Evolutionary conservation across 2,797 vertebrate species (phyloP), one percentile per base, ranked within the genome.

Genomic region (Enteromius paludinosus): DNA sequence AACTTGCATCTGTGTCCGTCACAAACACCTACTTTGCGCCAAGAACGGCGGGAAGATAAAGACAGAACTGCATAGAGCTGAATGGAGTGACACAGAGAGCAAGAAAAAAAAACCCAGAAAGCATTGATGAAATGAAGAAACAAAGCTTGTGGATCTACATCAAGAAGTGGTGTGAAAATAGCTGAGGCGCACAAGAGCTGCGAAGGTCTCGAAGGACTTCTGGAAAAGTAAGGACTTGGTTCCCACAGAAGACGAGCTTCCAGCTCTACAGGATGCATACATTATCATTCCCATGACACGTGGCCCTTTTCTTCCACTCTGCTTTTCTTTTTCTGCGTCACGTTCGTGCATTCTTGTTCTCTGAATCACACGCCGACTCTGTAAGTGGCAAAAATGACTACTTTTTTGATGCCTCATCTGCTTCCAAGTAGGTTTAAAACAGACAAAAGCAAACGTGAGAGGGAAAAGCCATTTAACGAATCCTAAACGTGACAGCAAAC

Each of bases 261-360:
- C 59, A 64, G 43, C 79, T 54, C 33, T 30, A 56, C 79, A 74
- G 33, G 59, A 82, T 66, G 79, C 79, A 82, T 82, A 64, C 70
- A 82, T 82, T 66, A 82, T 65, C 33, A 30, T 74, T 82, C 79
- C 59, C 79, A 82, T 41, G 70, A 74, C 70, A 54, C 45, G 45
- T 72, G 70, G 69, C 61, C n/a, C 17, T 72, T 80, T 79, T 81
- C 79, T 72, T 80, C 49, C 66, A 80, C 30, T 68, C 45, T 78
- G 74, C 56, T 62, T 76, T 76, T 45, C 73, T 72, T 72, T 81
- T 72, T 62, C 41, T 35, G 47, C 43, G 56, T 73, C 68, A 49
- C 20, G 43, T 72, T 43, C 23, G 0, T 75, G 45, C 61, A 74
- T 83, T 62, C 45, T 64, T 81, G n/a, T 64, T 64, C 69, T 64